These are phyloP conservation scores for Nowickia ferox DNA, from an alignment of 2,888 invertebrate genomes.

Conservation along the genomic window DNA sequence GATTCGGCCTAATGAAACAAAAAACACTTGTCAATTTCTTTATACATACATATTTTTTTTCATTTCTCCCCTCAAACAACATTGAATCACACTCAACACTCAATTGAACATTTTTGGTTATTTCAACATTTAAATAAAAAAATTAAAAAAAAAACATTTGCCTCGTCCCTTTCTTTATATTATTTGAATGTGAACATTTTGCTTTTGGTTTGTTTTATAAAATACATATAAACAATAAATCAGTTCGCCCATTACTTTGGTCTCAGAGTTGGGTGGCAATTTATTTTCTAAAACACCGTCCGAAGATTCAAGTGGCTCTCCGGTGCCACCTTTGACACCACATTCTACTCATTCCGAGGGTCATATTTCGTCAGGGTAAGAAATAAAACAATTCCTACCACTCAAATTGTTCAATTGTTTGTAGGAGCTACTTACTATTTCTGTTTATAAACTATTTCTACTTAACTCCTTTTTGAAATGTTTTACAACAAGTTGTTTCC, in stretches of 20 bases:
- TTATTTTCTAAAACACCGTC: constrained; percentile 96
- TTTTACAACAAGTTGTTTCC: constrained; percentile 49
- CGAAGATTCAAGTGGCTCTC: constrained; percentile 91
- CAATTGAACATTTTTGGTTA: constrained; percentile 24
- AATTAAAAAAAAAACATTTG: constrained; percentile 38
- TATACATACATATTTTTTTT: not conserved
- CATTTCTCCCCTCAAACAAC: constrained; percentile 26
- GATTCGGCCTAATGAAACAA: constrained; percentile 65
- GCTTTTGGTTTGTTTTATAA: constrained; percentile 35
- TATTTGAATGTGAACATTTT: constrained; percentile 8
- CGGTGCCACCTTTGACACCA: constrained; percentile 87
- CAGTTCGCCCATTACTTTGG: constrained; percentile 96
- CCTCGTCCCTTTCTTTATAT: constrained; percentile 32
- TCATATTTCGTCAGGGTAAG: constrained; percentile 84
- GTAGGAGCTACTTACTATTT: constrained; percentile 54
- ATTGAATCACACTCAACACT: constrained; percentile 50
- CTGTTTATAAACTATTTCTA: constrained; percentile 25
- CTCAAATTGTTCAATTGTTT: constrained; percentile 52
- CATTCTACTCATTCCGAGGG: constrained; percentile 84
- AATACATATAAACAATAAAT: constrained; percentile 71
- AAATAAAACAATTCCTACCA: constrained; percentile 66
- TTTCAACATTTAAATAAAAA: not conserved
- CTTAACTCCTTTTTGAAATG: constrained; percentile 40
- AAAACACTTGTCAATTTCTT: constrained; percentile 33
- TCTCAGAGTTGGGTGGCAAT: constrained; percentile 96